Evolutionary conservation across 2,888 invertebrate genomes (phyloP).

Genomic region (Pyrrhia umbra): DNA sequence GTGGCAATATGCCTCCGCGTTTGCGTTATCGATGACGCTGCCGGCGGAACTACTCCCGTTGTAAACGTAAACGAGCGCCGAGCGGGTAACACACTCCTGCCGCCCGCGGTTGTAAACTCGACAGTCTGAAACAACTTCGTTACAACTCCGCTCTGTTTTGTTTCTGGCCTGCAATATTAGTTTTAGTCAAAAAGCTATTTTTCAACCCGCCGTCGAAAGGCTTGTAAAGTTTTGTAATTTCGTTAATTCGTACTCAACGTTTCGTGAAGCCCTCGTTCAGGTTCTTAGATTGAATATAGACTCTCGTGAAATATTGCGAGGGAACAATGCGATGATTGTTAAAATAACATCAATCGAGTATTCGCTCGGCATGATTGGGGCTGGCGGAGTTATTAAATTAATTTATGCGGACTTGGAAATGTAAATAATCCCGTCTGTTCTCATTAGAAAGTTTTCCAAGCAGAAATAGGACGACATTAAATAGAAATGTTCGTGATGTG

Average conservation of each 20-base stretch:
- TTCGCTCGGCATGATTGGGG: constrained; percentile 34
- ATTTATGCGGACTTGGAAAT: constrained; percentile 57
- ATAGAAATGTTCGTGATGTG: constrained; percentile 23
- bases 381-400: constrained; percentile 53
- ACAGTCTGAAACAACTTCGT: constrained; percentile 86
- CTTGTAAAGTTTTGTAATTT: constrained; percentile 89
- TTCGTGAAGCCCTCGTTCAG: constrained; percentile 73
- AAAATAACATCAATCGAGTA: constrained; percentile 73
- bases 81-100: constrained; percentile 66
- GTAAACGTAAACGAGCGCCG: constrained; percentile 75
- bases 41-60: constrained; percentile 70
- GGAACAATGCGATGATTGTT: constrained; percentile 70
- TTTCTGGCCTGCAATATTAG: constrained; percentile 88
- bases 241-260: constrained; percentile 84
- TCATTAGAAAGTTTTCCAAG: constrained; percentile 50
- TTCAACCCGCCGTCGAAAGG: constrained; percentile 86
- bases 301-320: constrained; percentile 73
- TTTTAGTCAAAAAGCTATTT: constrained; percentile 89
- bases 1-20: constrained; percentile 83
- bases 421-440: constrained; percentile 58
- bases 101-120: constrained; percentile 85
- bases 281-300: constrained; percentile 76
- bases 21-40: constrained; percentile 82
- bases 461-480: constrained; percentile 18
- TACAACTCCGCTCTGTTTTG: constrained; percentile 87